Conservation (phyloP, 2,113 vertebrate genomes). For the Aldabrachelys gigantea region DNA sequence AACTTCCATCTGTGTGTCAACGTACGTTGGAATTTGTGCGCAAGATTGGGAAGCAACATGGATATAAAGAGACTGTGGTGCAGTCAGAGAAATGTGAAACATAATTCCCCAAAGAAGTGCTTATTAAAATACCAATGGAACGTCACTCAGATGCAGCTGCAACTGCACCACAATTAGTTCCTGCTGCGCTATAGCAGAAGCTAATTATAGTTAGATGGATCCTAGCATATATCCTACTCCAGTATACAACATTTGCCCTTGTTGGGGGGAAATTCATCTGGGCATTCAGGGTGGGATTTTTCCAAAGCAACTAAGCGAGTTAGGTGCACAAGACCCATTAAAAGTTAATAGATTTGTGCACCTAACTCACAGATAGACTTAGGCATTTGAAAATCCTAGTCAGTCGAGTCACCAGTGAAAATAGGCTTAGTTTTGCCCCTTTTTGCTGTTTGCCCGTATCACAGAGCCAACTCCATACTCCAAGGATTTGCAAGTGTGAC, state of each 20-base stretch:
- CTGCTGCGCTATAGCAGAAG: slow-evolving; percentile 48
- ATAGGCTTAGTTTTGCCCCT: not conserved
- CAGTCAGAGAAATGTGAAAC: not conserved
- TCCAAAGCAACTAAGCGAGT: not conserved
- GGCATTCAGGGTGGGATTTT: slow-evolving; percentile 44
- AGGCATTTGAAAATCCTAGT: fast-evolving
- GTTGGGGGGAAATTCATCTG: not conserved
- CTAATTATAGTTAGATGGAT: slow-evolving; percentile 61
- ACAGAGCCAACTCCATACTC: not conserved
- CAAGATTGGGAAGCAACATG: slow-evolving; percentile 29
- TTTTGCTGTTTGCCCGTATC: fast-evolving
- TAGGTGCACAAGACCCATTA: not conserved
- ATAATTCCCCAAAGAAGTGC: slow-evolving; percentile 57
- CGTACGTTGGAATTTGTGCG: slow-evolving; percentile 13
- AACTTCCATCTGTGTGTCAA: slow-evolving; percentile 69
- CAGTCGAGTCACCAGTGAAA: fast-evolving
- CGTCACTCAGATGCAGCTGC: not conserved
- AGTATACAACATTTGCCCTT: slow-evolving; percentile 55
- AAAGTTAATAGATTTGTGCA: not conserved
- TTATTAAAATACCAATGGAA: slow-evolving; percentile 49
- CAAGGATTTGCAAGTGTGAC: not conserved
- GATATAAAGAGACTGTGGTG: slow-evolving; percentile 20
- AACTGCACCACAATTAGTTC: slow-evolving; percentile 51
- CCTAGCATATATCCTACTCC: slow-evolving; percentile 65
- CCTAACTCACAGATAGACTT: not conserved